Evolutionary conservation across 2,888 invertebrate genomes (phyloP), one percentile per base, ranked within the genome.

Genomic region (Apocheima hispidaria): DNA sequence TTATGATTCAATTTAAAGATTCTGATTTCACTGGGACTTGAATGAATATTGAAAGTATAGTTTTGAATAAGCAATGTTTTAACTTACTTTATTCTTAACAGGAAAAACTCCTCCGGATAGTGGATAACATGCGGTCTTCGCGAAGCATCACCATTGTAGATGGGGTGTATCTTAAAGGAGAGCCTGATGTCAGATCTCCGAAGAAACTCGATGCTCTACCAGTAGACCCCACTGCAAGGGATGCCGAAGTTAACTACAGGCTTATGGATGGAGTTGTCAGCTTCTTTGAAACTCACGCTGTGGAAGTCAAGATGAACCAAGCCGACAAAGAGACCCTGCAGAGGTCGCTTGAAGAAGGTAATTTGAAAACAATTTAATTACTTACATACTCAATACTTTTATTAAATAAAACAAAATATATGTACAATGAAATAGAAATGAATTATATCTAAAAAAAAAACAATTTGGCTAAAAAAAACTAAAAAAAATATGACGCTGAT

Each of bases 341-440:
- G 79, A 94, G 96, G 70, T 96, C 96, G n/a, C 91, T 96, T 49
- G 97, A 96, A 79, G 97, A 97, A 95, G 96, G 97, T 96, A 93
- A 89, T 68, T 67, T 12, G 12, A 1, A n/a, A 10, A 60, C 16
- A 2, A 7, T 36, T 16, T 36, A 1, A 18, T 33, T 38, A 18
- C 5, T 33, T 33, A 16, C 16, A 2, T 6, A 1, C 2, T 7
- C 5, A 16, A 2, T 1, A 7, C 16, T 7, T 16, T 2, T 36
- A 36, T 3, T 14, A 35, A 14, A 14, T 1, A 14, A n/a, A 14
- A 0, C 14, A 1, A 33, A 33, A n/a, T 12, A 12, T 1, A 33
- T 5, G n/a, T 0, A 33, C 12, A 33, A n/a, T 1, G n/a, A 12
- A 12, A n/a, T 2, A 33, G 4, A 33, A n/a, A n/a, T n/a, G n/a